Conservation (phyloP, 2,797 vertebrate genomes). For the Danio tinwini region DNA sequence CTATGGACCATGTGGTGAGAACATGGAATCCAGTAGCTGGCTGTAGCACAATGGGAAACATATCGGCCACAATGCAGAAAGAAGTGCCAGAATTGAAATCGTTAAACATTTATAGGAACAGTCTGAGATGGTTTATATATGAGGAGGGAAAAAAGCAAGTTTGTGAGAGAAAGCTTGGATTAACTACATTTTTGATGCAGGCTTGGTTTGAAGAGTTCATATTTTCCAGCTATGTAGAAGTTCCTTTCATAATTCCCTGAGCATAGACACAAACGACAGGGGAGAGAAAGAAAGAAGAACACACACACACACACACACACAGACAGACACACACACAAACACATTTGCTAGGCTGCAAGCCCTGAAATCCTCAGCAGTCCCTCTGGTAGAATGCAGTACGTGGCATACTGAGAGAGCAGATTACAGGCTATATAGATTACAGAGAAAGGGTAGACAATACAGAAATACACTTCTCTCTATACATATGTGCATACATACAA, state of each 20-base stretch:
- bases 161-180: conserved; percentile 47
- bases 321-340: background rate
- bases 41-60: conserved; percentile 18
- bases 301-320: too few species aligned
- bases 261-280: conserved; percentile 46
- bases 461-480: background rate
- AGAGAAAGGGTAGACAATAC: conserved; percentile 20
- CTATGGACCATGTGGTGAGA: conserved; percentile 27
- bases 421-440: conserved; percentile 67
- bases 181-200: conserved; percentile 44
- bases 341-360: conserved; percentile 31
- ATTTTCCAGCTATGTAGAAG: conserved; percentile 57
- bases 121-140: conserved; percentile 52
- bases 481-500: background rate
- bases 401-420: conserved; percentile 61
- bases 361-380: conserved; percentile 32
- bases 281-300: background rate
- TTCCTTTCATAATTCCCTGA: conserved; percentile 51
- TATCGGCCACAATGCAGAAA: conserved; percentile 19
- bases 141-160: conserved; percentile 29
- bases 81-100: conserved; percentile 29
- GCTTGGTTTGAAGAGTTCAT: conserved; percentile 44
- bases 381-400: conserved; percentile 18
- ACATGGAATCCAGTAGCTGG: conserved; percentile 34
- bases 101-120: conserved; percentile 59